Evolutionary conservation across 2,113 vertebrate genomes (phyloP).

Genomic region (Corythornis cristatus): DNA sequence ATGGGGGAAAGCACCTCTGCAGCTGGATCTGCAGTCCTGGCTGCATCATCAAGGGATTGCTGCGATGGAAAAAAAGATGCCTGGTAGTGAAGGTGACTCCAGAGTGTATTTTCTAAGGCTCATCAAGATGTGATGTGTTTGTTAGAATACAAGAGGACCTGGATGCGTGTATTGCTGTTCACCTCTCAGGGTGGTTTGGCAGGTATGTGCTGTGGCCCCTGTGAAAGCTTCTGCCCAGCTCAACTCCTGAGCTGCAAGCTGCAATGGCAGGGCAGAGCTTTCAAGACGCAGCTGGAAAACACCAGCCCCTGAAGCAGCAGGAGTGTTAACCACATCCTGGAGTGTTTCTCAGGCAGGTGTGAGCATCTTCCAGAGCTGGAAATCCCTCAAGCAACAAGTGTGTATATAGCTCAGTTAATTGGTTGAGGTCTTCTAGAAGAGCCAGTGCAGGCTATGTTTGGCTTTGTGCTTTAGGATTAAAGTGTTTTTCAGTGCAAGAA

Average conservation of each 20-base stretch:
- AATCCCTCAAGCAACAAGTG: not conserved
- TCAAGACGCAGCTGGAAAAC: not conserved
- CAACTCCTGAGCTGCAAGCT: not conserved
- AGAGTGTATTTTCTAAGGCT: not conserved
- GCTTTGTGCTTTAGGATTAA: not conserved
- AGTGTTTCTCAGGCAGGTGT: not conserved
- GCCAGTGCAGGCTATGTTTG: not conserved
- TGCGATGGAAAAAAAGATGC: not conserved
- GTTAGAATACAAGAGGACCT: not conserved
- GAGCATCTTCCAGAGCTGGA: not conserved
- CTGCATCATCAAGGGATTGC: not conserved
- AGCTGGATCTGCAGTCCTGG: not conserved
- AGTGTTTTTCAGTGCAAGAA: not conserved
- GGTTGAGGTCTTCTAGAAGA: not conserved
- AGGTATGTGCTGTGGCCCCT: not conserved
- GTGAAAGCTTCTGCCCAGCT: not conserved
- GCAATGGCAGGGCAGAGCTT: not conserved
- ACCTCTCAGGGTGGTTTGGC: not conserved
- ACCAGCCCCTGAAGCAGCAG: not conserved
- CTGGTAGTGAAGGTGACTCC: not conserved
- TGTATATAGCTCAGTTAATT: not conserved
- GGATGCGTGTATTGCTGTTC: not conserved
- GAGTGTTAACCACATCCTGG: not conserved
- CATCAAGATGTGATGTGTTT: fast-evolving
- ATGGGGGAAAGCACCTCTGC: not conserved